Evolutionary conservation across 1,140 invertebrate species (phyloP).

Genomic region (Akabosia matsudoensis): DNA sequence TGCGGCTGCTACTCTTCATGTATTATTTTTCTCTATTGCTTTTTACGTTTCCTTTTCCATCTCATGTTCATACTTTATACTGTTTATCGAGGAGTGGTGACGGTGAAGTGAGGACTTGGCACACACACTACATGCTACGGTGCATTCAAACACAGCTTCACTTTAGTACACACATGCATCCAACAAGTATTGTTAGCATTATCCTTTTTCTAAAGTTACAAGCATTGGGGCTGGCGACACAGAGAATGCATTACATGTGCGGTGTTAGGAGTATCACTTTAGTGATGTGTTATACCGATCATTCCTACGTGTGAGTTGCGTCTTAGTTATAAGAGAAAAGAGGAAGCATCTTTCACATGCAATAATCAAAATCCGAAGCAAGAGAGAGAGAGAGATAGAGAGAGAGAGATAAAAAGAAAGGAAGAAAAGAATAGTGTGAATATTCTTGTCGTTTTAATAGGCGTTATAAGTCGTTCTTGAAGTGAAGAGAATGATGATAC

Average conservation of each 20-base stretch:
- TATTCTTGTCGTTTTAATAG: too few relatives aligned
- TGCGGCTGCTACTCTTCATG: conserved; percentile 23
- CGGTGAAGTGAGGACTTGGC: neutral
- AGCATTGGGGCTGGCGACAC: too few relatives aligned
- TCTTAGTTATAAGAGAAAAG: neutral
- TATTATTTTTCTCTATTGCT: neutral
- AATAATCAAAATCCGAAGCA: neutral
- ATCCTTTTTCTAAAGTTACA: too few relatives aligned
- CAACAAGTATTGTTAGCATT: neutral
- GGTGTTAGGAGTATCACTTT: neutral
- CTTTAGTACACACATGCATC: neutral
- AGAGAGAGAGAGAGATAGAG: neutral
- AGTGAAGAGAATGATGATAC: too few relatives aligned
- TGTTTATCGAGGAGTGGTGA: neutral
- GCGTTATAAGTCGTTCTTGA: too few relatives aligned
- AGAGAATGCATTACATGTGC: neutral
- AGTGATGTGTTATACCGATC: neutral
- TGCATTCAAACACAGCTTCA: too few relatives aligned
- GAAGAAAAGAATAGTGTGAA: too few relatives aligned
- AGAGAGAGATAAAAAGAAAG: too few relatives aligned
- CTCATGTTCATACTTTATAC: neutral
- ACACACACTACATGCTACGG: neutral
- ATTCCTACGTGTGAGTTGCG: neutral
- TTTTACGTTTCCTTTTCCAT: conserved; percentile 22
- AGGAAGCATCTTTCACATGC: neutral